Evolutionary conservation across 2,797 vertebrate genomes (phyloP).

Genomic region (Sylvia borin): DNA sequence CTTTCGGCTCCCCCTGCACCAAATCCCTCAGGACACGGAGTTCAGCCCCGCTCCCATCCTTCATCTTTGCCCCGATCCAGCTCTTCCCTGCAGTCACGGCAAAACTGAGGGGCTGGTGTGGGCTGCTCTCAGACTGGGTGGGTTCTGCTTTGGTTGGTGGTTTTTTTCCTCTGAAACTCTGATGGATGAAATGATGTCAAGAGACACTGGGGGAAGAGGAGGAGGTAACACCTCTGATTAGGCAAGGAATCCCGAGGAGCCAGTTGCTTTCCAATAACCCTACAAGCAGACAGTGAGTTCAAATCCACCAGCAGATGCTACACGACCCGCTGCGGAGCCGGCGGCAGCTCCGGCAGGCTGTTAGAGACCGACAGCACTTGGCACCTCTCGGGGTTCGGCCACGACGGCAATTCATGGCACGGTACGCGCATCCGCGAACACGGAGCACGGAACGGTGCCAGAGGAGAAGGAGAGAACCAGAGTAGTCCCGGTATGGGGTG

Average conservation of each 20-base stretch:
- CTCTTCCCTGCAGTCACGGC: slow-evolving; percentile 44
- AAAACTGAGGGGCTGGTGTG: slow-evolving; percentile 54
- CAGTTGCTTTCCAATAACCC: slow-evolving; percentile 41
- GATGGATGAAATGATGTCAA: slow-evolving; percentile 72
- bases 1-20: not conserved
- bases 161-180: slow-evolving; percentile 21
- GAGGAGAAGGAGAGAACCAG: not conserved
- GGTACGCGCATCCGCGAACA: not conserved
- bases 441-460: not conserved
- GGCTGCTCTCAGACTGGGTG: slow-evolving; percentile 69
- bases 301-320: not conserved
- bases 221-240: slow-evolving; percentile 67
- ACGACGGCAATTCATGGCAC: not conserved
- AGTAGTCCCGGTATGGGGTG: too few species aligned
- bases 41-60: not conserved
- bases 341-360: not conserved
- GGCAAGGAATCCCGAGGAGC: slow-evolving; percentile 45
- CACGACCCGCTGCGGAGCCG: not conserved
- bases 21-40: not conserved
- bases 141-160: slow-evolving; percentile 56
- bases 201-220: slow-evolving; percentile 60
- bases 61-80: slow-evolving; percentile 28
- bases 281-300: not conserved
- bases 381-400: not conserved
- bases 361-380: not conserved